Evolutionary conservation across 2,113 vertebrate species (phyloP).

Genomic region (Erythrolamprus reginae): DNA sequence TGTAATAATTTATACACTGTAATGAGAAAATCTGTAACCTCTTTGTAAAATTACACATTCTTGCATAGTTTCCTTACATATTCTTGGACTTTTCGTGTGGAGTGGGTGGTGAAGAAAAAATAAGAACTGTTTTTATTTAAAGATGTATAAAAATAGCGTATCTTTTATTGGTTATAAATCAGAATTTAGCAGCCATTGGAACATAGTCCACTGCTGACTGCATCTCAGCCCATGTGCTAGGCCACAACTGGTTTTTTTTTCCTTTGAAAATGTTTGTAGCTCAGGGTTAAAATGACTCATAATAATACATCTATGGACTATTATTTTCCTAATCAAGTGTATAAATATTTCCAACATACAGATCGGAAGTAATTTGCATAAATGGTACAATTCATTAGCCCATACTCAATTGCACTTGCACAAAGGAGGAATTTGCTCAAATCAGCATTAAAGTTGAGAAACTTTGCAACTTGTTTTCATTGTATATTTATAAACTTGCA

Average conservation of each 20-base stretch:
- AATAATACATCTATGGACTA: neutral
- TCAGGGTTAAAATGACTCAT: neutral
- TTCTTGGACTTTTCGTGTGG: neutral
- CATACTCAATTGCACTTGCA: neutral
- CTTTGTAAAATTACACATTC: neutral
- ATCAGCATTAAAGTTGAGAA: neutral
- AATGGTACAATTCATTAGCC: neutral
- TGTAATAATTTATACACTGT: neutral
- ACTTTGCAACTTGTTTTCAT: neutral
- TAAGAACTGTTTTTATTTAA: neutral
- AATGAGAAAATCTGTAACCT: neutral
- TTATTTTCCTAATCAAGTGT: neutral
- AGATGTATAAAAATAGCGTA: neutral
- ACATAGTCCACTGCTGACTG: neutral
- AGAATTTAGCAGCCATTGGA: neutral
- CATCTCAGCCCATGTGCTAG: neutral
- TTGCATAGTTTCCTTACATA: neutral
- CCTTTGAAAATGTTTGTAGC: too few relatives aligned
- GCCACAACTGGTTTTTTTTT: too few relatives aligned
- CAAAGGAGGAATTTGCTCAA: neutral
- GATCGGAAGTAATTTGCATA: neutral
- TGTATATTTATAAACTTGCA: neutral
- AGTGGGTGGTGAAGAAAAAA: neutral
- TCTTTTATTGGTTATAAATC: neutral
- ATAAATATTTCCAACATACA: neutral